phyloP scores from a whole-genome alignment of 2,113 vertebrate species.

The Apeltes quadracus region DNA sequence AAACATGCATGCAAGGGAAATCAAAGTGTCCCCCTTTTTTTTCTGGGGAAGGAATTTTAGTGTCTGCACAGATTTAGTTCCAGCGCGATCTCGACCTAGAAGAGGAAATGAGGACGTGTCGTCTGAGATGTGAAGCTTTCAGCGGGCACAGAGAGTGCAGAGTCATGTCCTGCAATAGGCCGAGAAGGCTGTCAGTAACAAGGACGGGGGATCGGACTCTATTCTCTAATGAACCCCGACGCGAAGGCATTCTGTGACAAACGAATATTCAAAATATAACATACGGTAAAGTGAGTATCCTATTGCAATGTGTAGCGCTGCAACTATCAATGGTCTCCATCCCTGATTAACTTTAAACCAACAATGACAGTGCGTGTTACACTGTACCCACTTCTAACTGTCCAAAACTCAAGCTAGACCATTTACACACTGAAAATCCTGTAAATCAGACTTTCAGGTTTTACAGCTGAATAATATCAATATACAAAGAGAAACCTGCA shows the following conservation, averaged over 20 bases:
- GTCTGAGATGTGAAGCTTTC: constrained; percentile 45
- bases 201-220: constrained; percentile 32
- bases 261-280: background rate
- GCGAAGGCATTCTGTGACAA: background rate
- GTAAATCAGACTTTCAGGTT: background rate
- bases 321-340: background rate
- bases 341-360: background rate
- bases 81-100: constrained; percentile 3
- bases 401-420: background rate
- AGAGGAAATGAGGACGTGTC: constrained; percentile 15
- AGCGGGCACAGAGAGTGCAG: constrained; percentile 37
- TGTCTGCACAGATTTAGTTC: constrained; percentile 24
- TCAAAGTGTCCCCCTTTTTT: background rate
- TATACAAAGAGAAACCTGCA: background rate
- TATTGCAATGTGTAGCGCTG: background rate
- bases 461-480: background rate
- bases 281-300: background rate
- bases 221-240: constrained; percentile 7
- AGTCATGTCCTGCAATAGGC: constrained; percentile 36
- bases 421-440: background rate
- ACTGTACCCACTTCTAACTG: background rate
- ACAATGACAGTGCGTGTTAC: background rate
- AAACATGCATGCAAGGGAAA: constrained; percentile 7
- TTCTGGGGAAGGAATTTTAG: background rate
- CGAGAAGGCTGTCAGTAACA: constrained; percentile 43